Conservation (phyloP, 2,888 invertebrate species). For the Aelia acuminata region DNA sequence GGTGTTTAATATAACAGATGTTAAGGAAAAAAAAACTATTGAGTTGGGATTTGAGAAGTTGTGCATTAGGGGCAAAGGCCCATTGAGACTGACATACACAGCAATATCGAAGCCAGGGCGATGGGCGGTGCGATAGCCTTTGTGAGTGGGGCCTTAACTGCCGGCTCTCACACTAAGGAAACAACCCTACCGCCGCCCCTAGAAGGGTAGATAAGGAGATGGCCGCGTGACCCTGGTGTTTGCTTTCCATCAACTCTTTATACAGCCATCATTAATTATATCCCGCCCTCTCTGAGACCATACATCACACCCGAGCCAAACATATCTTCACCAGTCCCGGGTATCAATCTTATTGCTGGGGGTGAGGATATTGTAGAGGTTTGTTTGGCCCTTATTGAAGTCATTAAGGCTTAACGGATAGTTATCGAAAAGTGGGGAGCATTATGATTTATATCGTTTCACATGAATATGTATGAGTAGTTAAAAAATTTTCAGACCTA, state of each 20-base stretch:
- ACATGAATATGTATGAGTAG: background rate
- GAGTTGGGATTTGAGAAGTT: background rate
- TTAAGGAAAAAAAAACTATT: background rate
- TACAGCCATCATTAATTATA: conserved; percentile 40
- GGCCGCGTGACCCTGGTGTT: conserved; percentile 5
- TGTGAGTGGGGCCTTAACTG: conserved; percentile 36
- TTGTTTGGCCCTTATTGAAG: background rate
- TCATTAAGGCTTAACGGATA: conserved; percentile 8
- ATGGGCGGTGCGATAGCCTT: conserved; percentile 14
- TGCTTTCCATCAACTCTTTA: conserved; percentile 45
- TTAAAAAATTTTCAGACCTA: background rate
- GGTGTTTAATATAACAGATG: background rate
- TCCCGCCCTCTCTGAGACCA: conserved; percentile 9
- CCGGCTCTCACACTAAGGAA: conserved; percentile 26
- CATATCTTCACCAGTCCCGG: conserved; percentile 27
- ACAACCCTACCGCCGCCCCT: conserved; percentile 38
- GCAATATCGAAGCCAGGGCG: background rate
- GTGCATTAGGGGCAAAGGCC: background rate
- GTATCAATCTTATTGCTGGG: conserved; percentile 43
- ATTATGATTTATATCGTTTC: background rate
- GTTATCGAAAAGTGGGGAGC: background rate
- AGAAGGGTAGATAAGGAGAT: conserved; percentile 45
- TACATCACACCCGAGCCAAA: conserved; percentile 15
- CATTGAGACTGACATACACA: background rate
- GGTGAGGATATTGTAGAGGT: conserved; percentile 36